These are phyloP conservation scores for Mirounga angustirostris DNA, from an alignment of 2,113 vertebrate species.

Conservation along the genomic window DNA sequence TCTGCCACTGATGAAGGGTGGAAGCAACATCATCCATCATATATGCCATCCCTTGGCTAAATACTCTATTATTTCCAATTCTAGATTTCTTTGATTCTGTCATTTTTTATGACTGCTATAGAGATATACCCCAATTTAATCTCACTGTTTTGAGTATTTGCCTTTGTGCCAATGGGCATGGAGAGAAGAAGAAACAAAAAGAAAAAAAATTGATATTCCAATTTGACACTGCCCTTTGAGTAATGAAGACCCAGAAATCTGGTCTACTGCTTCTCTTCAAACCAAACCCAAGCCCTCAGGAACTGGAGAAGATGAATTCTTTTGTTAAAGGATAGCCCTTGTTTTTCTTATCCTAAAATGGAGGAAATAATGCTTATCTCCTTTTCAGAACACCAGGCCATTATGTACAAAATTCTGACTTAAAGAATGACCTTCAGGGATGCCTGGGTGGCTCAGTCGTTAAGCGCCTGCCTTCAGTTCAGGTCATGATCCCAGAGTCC, in stretches of 20 bases:
- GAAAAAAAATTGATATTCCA: not conserved
- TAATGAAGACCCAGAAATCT: constrained; percentile 10
- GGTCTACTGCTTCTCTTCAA: constrained; percentile 32
- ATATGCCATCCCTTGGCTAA: not conserved
- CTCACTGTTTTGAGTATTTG: not conserved
- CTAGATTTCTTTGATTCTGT: not conserved
- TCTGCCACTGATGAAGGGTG: not conserved
- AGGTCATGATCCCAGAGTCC: not conserved
- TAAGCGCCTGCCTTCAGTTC: not conserved
- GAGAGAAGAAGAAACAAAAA: not conserved
- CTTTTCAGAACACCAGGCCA: not conserved
- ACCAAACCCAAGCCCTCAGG: constrained; percentile 31
- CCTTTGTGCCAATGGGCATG: not conserved
- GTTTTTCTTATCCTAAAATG: constrained; percentile 56
- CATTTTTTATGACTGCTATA: not conserved
- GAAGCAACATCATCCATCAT: not conserved
- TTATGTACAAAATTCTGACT: constrained; percentile 23
- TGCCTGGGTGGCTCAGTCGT: not conserved
- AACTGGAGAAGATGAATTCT: constrained; percentile 42
- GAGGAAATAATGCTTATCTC: constrained; percentile 25
- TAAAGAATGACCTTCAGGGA: not conserved
- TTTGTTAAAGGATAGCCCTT: not conserved
- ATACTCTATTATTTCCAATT: not conserved
- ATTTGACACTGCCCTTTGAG: not conserved
- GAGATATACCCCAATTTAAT: not conserved